Base-by-base conservation (phyloP, 2,888 invertebrate species). In the Hetaerina titia region DNA sequence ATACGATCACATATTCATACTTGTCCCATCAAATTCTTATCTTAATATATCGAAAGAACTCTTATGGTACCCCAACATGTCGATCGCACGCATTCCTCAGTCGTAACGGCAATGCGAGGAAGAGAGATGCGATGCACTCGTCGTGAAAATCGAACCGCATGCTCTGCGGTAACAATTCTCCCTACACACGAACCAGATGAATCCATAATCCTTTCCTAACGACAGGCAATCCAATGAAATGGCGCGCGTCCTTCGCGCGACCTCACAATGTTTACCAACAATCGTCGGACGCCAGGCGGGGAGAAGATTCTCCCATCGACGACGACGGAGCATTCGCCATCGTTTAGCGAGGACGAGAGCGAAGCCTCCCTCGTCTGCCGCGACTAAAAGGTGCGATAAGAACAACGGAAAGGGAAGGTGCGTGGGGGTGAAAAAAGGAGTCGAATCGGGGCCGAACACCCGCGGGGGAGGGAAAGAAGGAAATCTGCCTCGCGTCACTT, bases 211-310 rank as follows among this genome's bases (percentile, higher is more conserved):
- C 89, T 89, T 89, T 63, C 90, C 69, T 9, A 81, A 81, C 25
- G 81, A 81, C 69, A 7, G 22, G 69, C 19, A n/a, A 22, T 2
- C 19, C 9, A 92, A 63, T 56, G 56, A 19, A 56, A 69, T 89
- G 56, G 56, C 64, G 31, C 15, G 31, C 69, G 92, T 69, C 92
- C 92, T 92, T 92, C 92, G 69, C 56, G n/a, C 69, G 92, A 69
- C 92, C 92, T 92, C 81, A 56, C 64, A 90, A 19, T 92, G 92
- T 92, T 92, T 92, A 92, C 92, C 69, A 92, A 90, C 64, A 69
- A 17, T 56, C 69, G 45, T 31, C 64, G 1, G 5, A 64, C 45
- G 64, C 45, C 13, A 81, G 22, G 81, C 81, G 31, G 31, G 19
- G 22, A 69, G 81, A 11, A 81, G 25, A 11, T 31, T 81, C 69